Evolutionary conservation across 2,113 vertebrate genomes (phyloP).

Genomic region (Pollimyrus isidori): DNA sequence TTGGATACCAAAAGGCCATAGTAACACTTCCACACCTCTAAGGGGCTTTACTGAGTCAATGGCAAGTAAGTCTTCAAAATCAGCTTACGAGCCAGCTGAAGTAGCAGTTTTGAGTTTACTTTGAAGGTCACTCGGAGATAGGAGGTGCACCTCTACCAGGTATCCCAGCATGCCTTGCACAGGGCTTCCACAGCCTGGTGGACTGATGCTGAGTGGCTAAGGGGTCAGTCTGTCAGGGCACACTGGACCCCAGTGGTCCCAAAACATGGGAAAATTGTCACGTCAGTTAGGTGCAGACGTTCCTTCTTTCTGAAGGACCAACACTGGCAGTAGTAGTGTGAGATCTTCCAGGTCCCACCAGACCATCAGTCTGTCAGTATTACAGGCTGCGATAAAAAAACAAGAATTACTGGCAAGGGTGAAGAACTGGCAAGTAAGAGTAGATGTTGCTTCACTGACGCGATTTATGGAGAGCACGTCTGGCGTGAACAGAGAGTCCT

Average conservation of each 20-base stretch:
- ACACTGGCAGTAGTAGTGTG: neutral
- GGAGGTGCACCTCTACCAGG: neutral
- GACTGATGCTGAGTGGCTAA: neutral
- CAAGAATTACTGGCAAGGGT: neutral
- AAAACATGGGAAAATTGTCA: neutral
- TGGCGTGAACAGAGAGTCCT: neutral
- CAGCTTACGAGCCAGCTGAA: neutral
- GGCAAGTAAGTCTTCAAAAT: neutral
- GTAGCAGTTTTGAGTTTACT: neutral
- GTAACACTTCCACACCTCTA: neutral
- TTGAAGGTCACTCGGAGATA: neutral
- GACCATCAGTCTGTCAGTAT: neutral
- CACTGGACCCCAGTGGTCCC: neutral
- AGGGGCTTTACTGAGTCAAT: neutral
- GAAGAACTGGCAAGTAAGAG: neutral
- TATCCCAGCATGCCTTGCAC: neutral
- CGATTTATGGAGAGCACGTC: neutral
- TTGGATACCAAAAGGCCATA: neutral
- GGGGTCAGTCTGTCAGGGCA: neutral
- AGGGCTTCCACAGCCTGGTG: neutral
- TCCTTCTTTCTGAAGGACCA: neutral
- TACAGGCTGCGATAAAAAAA: neutral
- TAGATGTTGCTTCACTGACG: neutral
- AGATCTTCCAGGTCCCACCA: neutral
- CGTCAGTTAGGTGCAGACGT: neutral